Conservation (phyloP, 1,140 invertebrate species). For the Caenorhabditis brenneri region DNA sequence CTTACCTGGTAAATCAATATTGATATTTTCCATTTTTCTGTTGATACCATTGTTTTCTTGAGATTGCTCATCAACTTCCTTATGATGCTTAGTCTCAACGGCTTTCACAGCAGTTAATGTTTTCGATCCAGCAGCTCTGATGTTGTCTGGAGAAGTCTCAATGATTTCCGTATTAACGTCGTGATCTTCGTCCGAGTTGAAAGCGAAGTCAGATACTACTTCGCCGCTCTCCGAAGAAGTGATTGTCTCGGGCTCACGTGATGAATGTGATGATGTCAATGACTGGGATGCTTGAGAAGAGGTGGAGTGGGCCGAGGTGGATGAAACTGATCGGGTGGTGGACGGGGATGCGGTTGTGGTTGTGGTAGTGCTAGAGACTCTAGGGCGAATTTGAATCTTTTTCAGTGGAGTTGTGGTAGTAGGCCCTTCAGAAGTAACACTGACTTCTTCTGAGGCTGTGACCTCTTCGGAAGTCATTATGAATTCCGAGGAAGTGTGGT, state of each 20-base stretch:
- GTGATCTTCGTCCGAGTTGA: conserved; percentile 25
- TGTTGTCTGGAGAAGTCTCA: conserved; percentile 9
- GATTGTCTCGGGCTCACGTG: neutral
- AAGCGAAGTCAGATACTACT: conserved; percentile 7
- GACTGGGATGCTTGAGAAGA: neutral
- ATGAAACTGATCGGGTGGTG: neutral
- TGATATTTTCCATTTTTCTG: conserved; percentile 1
- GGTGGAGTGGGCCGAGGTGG: neutral
- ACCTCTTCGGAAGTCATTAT: neutral
- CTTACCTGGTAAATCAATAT: neutral
- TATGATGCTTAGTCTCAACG: neutral
- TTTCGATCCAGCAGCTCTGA: conserved; percentile 10
- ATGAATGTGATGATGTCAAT: neutral
- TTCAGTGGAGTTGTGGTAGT: conserved; percentile 17
- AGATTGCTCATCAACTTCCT: neutral
- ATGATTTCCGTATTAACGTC: conserved; percentile 24
- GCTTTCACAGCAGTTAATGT: neutral
- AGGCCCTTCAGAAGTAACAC: neutral
- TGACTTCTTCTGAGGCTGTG: neutral
- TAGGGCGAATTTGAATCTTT: conserved; percentile 11
- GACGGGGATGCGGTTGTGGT: neutral
- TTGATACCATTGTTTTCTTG: neutral
- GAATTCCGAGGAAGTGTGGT: conserved; percentile 30
- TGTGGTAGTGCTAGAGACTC: conserved; percentile 15
- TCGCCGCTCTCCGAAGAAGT: neutral